phyloP scores from a whole-genome alignment of 1,140 invertebrate species.

The Drosophila nebulosa region DNA sequence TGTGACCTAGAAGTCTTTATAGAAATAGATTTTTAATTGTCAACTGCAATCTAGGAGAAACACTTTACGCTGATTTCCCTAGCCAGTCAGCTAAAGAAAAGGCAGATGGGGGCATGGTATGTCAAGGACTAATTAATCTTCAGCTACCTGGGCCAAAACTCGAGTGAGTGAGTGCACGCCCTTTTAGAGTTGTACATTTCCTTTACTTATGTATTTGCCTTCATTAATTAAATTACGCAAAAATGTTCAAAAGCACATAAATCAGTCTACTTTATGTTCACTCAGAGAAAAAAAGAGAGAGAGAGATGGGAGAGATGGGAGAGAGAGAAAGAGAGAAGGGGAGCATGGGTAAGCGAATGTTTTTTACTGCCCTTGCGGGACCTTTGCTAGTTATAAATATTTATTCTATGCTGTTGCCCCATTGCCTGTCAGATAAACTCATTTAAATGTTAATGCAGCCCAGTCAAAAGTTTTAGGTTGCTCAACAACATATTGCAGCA shows the following conservation, averaged over 20 bases:
- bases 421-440: constrained; percentile 61
- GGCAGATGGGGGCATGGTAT: constrained; percentile 30
- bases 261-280: constrained; percentile 65
- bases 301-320: constrained; percentile 1
- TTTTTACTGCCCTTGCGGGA: constrained; percentile 70
- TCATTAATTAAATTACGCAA: constrained; percentile 79
- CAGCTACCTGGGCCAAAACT: constrained; percentile 41
- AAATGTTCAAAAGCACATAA: constrained; percentile 78
- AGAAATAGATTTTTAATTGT: neutral
- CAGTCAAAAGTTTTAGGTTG: constrained; percentile 62
- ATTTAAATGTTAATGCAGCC: constrained; percentile 77
- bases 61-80: constrained; percentile 27
- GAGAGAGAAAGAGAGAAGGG: neutral
- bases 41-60: constrained; percentile 2
- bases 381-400: constrained; percentile 58
- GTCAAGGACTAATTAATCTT: constrained; percentile 72
- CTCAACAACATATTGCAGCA: constrained; percentile 63
- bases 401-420: constrained; percentile 39
- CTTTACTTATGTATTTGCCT: constrained; percentile 36
- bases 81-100: neutral
- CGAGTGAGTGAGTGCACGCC: neutral
- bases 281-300: neutral
- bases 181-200: neutral
- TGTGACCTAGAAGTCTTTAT: neutral
- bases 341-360: constrained; percentile 15